These are phyloP conservation scores for Sciurus niger DNA, from an alignment of 2,113 vertebrate genomes.

Conservation along the genomic window DNA sequence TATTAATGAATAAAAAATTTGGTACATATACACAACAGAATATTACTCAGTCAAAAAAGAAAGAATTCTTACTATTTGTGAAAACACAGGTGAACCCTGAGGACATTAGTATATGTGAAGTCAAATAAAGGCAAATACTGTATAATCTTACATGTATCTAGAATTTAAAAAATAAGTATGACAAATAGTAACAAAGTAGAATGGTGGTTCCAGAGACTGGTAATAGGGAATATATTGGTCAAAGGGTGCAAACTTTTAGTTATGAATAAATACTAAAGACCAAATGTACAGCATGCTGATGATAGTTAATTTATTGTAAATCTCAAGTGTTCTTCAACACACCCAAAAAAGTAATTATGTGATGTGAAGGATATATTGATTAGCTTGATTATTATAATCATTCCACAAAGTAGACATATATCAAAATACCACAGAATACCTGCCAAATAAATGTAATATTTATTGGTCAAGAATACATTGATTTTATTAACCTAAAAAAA, in stretches of 20 bases:
- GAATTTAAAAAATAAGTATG: background rate
- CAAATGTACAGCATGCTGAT: background rate
- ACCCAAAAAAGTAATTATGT: background rate
- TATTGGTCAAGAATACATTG: background rate
- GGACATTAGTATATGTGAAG: background rate
- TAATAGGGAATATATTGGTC: accelerated
- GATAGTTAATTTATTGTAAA: background rate
- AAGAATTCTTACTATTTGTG: background rate
- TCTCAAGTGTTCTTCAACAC: background rate
- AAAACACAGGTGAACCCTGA: background rate
- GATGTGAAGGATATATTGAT: background rate
- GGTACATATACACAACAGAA: background rate
- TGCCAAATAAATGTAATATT: background rate
- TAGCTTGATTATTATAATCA: background rate
- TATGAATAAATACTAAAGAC: background rate
- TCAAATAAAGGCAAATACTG: background rate
- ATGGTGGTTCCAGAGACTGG: background rate
- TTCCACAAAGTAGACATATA: background rate
- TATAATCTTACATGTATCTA: background rate
- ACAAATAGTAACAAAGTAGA: background rate
- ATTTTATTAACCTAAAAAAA: background rate
- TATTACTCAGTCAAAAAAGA: background rate
- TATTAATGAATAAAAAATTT: background rate
- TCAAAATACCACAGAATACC: background rate
- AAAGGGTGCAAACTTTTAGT: background rate